phyloP scores from a whole-genome alignment of 2,888 invertebrate species.

The Aplocera efformata region DNA sequence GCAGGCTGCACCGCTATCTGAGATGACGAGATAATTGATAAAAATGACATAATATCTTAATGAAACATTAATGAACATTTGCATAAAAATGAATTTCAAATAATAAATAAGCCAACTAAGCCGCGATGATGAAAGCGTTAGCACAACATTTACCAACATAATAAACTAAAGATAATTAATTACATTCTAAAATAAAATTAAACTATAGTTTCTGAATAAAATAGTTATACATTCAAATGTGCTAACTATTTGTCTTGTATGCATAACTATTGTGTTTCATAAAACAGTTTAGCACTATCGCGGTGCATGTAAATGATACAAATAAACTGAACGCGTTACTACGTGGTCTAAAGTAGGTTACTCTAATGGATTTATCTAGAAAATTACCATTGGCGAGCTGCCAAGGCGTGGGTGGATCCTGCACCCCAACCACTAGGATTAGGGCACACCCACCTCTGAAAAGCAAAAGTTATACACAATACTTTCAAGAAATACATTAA shows the following conservation, averaged over 20 bases:
- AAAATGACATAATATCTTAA: neutral
- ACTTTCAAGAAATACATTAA: slow-evolving; percentile 1
- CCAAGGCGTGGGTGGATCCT: slow-evolving; percentile 47
- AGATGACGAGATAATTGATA: neutral
- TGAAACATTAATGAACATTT: too few relatives aligned
- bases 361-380: slow-evolving; percentile 35
- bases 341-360: slow-evolving; percentile 24
- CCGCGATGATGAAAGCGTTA: too few relatives aligned
- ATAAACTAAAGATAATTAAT: too few relatives aligned
- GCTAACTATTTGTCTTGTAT: too few relatives aligned
- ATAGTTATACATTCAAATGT: too few relatives aligned
- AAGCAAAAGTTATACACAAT: slow-evolving; percentile 36
- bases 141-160: too few relatives aligned
- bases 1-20: neutral
- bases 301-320: slow-evolving; percentile 31
- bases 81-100: too few relatives aligned
- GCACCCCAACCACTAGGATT: slow-evolving; percentile 53
- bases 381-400: slow-evolving; percentile 52
- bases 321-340: slow-evolving; percentile 33
- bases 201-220: too few relatives aligned
- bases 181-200: too few relatives aligned
- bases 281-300: slow-evolving; percentile 30
- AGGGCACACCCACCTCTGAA: slow-evolving; percentile 53
- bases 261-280: slow-evolving; percentile 6
- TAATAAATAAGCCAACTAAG: too few relatives aligned